Evolutionary conservation across 2,888 invertebrate species (phyloP).

Genomic region (Lasioglossum zephyrum): DNA sequence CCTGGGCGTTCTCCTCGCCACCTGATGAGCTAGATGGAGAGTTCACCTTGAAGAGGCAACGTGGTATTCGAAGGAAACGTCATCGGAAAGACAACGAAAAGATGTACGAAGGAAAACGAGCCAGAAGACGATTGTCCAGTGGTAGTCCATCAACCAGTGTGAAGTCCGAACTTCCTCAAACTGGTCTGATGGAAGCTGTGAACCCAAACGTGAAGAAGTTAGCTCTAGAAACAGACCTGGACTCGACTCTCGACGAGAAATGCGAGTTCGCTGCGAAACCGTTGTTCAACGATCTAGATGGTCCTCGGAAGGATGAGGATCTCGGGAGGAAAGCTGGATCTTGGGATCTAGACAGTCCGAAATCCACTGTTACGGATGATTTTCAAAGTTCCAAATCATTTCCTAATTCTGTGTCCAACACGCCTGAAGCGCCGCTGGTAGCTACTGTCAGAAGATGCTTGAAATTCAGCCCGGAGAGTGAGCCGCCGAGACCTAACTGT

Average conservation of each 20-base stretch:
- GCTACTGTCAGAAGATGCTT: constrained; percentile 82
- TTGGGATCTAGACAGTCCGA: constrained; percentile 81
- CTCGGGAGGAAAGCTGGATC: constrained; percentile 66
- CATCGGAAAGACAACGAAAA: constrained; percentile 73
- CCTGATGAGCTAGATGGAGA: constrained; percentile 78
- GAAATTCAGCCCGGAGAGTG: constrained; percentile 81
- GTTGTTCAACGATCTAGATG: constrained; percentile 64
- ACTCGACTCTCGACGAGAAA: constrained; percentile 74
- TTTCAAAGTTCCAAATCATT: constrained; percentile 81
- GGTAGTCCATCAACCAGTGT: constrained; percentile 66
- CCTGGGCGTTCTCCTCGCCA: constrained; percentile 81
- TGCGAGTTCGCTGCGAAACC: constrained; percentile 57
- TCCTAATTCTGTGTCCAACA: constrained; percentile 75
- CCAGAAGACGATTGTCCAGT: constrained; percentile 74
- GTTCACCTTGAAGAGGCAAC: constrained; percentile 81
- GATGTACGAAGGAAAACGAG: constrained; percentile 69
- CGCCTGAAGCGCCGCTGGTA: constrained; percentile 81
- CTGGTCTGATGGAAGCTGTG: constrained; percentile 75
- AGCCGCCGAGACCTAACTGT: constrained; percentile 67
- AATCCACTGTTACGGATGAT: constrained; percentile 79
- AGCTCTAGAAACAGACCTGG: constrained; percentile 80
- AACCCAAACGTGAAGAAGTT: constrained; percentile 80
- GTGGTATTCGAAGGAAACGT: constrained; percentile 81
- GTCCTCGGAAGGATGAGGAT: constrained; percentile 63
- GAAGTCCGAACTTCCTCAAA: constrained; percentile 17